Evolutionary conservation across 1,140 invertebrate genomes (phyloP).

Genomic region (Cotesia vestalis): DNA sequence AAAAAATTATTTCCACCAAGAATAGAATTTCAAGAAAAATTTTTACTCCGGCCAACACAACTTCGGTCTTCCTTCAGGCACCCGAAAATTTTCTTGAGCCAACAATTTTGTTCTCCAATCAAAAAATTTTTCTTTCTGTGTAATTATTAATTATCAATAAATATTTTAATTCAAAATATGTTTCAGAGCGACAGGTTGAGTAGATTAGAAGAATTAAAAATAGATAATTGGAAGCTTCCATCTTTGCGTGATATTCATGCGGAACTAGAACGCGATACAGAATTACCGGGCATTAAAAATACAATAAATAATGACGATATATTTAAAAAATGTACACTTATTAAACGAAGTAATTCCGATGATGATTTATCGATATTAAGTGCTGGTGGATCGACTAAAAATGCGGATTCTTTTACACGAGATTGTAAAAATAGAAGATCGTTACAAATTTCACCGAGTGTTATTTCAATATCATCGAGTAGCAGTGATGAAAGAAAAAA

Average conservation of each 20-base stretch:
- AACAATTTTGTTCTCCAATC: too few species aligned
- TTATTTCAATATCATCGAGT: background rate
- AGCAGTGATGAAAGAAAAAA: background rate
- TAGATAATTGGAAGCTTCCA: slow-evolving; percentile 20
- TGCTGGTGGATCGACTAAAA: slow-evolving; percentile 43
- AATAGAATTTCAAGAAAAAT: too few species aligned
- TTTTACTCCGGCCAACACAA: too few species aligned
- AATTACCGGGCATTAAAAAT: slow-evolving; percentile 41
- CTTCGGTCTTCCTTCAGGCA: too few species aligned
- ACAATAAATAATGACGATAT: slow-evolving; percentile 44
- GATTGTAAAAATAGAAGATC: slow-evolving; percentile 67
- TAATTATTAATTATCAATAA: too few species aligned
- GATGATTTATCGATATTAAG: slow-evolving; percentile 62
- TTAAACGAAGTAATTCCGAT: slow-evolving; percentile 62
- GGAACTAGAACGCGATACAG: slow-evolving; percentile 5
- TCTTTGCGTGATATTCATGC: slow-evolving; percentile 26
- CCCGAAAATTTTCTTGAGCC: too few species aligned
- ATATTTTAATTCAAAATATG: too few species aligned
- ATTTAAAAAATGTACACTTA: slow-evolving; percentile 31
- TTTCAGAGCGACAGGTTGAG: background rate
- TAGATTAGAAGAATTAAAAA: slow-evolving; percentile 33
- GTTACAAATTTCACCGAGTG: slow-evolving; percentile 69
- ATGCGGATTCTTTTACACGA: slow-evolving; percentile 38
- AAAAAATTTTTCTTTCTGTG: too few species aligned
- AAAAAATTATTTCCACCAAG: too few species aligned